Evolutionary conservation across 2,113 vertebrate species (phyloP), one percentile per base, ranked within the genome.

Genomic region (Pluvialis apricaria): DNA sequence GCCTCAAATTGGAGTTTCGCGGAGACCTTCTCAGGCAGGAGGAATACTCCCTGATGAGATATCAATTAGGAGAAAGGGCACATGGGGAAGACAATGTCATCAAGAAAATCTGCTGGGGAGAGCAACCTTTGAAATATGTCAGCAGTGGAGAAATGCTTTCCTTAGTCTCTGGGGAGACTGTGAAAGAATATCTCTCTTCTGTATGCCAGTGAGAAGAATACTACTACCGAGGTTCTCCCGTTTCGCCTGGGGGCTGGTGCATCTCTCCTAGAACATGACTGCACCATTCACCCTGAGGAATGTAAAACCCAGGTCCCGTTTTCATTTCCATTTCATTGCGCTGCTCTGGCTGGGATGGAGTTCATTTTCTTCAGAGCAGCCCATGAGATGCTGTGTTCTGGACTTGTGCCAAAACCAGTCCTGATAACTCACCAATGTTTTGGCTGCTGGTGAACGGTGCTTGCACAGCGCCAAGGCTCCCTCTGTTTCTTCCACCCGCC

Each of bases 391-490:
- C 40, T 19, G 20, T 8, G 4, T 15, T 78, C 66, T 22, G 32
- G 16, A 44, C 32, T 34, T 62, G 45, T 47, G 45, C 47, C 19
- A 2, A 45, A 57, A 69, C 3, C 36, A 47, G 61, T 11, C 51
- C 69, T 5, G 28, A 17, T 15, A 44, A 73, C 44, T 34, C 25
- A 36, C 6, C 24, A 9, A 0, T 13, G 9, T 36, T 79, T 31
- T 57, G 64, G 51, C 78, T 57, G 0, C 10, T 5, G 55, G 13
- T 5, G 3, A 61, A 7, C 0, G 0, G 9, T 20, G 29, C 49
- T 38, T 17, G n/a, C 2, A 0, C 51, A 9, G 31, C 8, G 5
- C 22, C 4, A 4, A 47, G 61, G 15, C 5, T 78, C 73, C 15
- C 55, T 34, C 31, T 66, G 3, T 10, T 31, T 34, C 49, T 60